Conservation (phyloP, 2,113 vertebrate species). For the Plecturocebus donacophilus region DNA sequence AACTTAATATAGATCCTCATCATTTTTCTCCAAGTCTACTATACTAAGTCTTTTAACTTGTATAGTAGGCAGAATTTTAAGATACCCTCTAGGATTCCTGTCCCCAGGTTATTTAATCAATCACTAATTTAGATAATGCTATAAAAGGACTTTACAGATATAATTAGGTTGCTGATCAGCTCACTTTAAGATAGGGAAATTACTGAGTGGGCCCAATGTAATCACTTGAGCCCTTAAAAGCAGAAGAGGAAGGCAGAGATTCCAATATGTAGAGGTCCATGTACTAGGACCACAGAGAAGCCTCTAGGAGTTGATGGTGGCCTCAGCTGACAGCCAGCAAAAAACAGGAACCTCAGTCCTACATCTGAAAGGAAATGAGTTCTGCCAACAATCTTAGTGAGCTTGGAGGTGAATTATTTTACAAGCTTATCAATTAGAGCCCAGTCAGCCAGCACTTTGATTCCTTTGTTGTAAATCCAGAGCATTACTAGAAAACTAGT, state of each 20-base stretch:
- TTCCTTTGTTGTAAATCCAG: not conserved
- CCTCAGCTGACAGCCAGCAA: not conserved
- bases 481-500: not conserved
- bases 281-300: not conserved
- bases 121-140: not conserved
- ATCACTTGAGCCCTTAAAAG: not conserved
- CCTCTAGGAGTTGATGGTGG: not conserved
- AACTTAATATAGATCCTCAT: not conserved
- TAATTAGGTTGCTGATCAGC: constrained; percentile 1
- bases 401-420: not conserved
- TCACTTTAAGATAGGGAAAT: not conserved
- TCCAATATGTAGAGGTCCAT: not conserved
- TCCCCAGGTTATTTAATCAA: not conserved
- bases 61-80: not conserved
- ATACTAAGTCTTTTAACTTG: not conserved
- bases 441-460: not conserved
- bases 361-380: not conserved
- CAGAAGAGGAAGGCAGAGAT: not conserved
- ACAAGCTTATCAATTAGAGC: not conserved
- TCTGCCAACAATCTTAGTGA: not conserved
- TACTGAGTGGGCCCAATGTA: not conserved
- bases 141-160: not conserved
- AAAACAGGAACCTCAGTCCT: not conserved
- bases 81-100: not conserved
- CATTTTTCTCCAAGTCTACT: not conserved